Evolutionary conservation across 1,140 invertebrate species (phyloP), one percentile per base, ranked within the genome.

Genomic region (Parasteatoda tepidariorum): DNA sequence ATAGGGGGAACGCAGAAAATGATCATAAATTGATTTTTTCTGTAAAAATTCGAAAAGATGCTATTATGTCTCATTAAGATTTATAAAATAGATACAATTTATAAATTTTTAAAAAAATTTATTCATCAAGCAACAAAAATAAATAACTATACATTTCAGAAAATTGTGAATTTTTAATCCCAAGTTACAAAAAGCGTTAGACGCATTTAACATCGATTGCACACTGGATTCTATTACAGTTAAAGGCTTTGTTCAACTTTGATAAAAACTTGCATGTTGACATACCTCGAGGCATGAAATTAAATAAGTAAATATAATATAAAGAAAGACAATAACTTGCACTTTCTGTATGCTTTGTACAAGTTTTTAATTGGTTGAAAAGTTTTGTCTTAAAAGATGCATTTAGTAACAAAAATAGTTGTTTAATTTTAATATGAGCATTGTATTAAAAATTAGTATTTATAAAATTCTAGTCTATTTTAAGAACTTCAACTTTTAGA

Each of bases 61-160:
- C n/a, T n/a, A n/a, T n/a, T n/a, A n/a, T n/a, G n/a, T n/a, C n/a
- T n/a, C n/a, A n/a, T n/a, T n/a, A n/a, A n/a, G n/a, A n/a, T 61
- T 11, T 11, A 15, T 15, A 11, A 61, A 61, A 11, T 6, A 15
- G 7, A 61, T 61, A 11, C 11, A 11, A 61, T 61, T 11, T 6
- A 61, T 24, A 7, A 24, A 7, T 15, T 33, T 75, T 34, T 62
- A 0, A 41, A 22, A 75, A 61, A 75, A 62, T 75, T 75, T 38
- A 62, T 78, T 78, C 55, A 38, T 41, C 33, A 78, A 54, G 74
- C 74, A 75, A 66, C 38, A 78, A 78, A 54, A 38, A 78, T 78
- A 78, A 66, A 78, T 66, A n/a, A 66, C 59, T 78, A 66, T 66
- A 78, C 62, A 66, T n/a, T 34, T 57, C 7, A 66, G 74, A n/a